Evolutionary conservation across 2,797 vertebrate species (phyloP).

Genomic region (Gymnoscopelus braueri): DNA sequence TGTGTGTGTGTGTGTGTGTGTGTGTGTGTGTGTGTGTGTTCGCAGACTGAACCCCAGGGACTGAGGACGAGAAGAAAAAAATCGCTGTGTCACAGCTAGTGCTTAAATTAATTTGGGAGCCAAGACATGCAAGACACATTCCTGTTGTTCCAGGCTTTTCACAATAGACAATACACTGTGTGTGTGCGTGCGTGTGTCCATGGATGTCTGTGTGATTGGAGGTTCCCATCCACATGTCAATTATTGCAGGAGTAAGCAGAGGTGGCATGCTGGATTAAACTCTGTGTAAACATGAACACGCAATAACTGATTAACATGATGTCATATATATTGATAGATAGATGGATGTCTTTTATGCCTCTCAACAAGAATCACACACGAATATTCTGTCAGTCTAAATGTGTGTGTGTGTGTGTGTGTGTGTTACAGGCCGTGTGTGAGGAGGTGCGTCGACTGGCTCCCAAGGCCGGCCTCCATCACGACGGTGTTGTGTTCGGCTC

Average conservation of each 20-base stretch:
- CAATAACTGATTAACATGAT: too few species aligned
- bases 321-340: too few species aligned
- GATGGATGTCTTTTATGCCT: too few species aligned
- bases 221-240: slow-evolving; percentile 64
- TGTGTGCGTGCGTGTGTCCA: slow-evolving; percentile 17
- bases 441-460: slow-evolving; percentile 82
- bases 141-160: slow-evolving; percentile 69
- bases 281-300: too few species aligned
- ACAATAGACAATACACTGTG: slow-evolving; percentile 47
- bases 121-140: slow-evolving; percentile 77
- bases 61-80: slow-evolving; percentile 54
- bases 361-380: too few species aligned
- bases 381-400: neutral
- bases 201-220: slow-evolving; percentile 35
- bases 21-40: slow-evolving; percentile 21
- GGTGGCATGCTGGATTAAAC: too few species aligned
- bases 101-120: slow-evolving; percentile 81
- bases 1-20: neutral
- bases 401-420: slow-evolving; percentile 45
- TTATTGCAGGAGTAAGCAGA: too few species aligned
- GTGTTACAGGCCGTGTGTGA: slow-evolving; percentile 90
- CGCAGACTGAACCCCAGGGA: slow-evolving; percentile 75
- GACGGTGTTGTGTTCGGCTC: slow-evolving; percentile 97
- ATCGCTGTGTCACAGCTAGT: slow-evolving; percentile 78
- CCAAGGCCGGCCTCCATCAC: slow-evolving; percentile 87